Conservation (phyloP, 2,888 invertebrate species). For the Lacanobia oleracea region DNA sequence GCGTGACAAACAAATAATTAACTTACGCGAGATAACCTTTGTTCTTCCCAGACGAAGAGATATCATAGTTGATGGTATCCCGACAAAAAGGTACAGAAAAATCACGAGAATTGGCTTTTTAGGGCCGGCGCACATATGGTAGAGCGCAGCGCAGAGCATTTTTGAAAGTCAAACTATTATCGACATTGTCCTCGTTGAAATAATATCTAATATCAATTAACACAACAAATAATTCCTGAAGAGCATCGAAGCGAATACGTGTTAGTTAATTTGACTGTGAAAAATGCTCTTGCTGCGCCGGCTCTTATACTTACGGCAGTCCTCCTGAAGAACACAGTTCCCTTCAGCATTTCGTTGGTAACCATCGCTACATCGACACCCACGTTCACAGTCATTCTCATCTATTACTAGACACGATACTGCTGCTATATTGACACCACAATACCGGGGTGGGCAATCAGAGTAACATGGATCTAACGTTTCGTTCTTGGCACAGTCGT, state of each 20-base stretch:
- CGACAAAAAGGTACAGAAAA: neutral
- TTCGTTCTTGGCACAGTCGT: slow-evolving; percentile 46
- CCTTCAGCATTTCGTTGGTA: slow-evolving; percentile 33
- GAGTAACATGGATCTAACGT: slow-evolving; percentile 47
- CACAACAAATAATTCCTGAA: too few relatives aligned
- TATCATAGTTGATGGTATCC: too few relatives aligned
- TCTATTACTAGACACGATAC: slow-evolving; percentile 30
- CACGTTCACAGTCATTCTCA: slow-evolving; percentile 17
- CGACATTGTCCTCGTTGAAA: too few relatives aligned
- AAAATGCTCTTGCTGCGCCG: too few relatives aligned
- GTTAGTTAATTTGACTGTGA: too few relatives aligned
- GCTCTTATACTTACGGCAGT: slow-evolving; percentile 43
- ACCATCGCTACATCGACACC: slow-evolving; percentile 46
- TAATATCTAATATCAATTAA: too few relatives aligned
- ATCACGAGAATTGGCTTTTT: neutral
- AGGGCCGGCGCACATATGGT: too few relatives aligned
- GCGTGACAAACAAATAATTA: too few relatives aligned
- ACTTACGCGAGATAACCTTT: neutral
- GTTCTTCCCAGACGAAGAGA: neutral
- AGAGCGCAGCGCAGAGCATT: too few relatives aligned
- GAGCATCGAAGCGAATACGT: too few relatives aligned
- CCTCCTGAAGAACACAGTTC: slow-evolving; percentile 22
- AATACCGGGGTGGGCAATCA: slow-evolving; percentile 40
- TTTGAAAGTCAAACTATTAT: too few relatives aligned
- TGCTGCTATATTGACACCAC: slow-evolving; percentile 52